phyloP scores from a whole-genome alignment of 2,797 vertebrate species.

The Lepilemur ruficaudatus region DNA sequence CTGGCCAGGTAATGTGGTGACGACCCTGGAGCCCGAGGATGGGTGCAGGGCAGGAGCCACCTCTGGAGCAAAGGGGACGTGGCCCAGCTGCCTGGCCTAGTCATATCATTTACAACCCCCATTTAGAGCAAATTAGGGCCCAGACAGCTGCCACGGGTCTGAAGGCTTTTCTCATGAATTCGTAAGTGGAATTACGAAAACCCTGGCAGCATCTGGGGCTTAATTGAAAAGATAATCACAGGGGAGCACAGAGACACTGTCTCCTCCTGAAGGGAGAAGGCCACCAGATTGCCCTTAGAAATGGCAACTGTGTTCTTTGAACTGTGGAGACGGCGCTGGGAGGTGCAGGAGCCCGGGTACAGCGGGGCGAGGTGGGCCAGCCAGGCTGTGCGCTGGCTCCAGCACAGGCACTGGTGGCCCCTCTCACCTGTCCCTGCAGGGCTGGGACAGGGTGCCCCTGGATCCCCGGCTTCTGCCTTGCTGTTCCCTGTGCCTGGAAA shows the following conservation, averaged over 20 bases:
- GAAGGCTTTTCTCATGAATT: neutral
- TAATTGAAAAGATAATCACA: slow-evolving; percentile 14
- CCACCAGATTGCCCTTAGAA: neutral
- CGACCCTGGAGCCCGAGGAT: neutral
- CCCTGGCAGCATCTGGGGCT: neutral
- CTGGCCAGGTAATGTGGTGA: accelerated
- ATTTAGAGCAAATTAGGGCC: neutral
- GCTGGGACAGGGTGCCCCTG: neutral
- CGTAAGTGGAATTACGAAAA: neutral
- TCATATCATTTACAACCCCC: neutral
- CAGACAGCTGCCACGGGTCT: neutral
- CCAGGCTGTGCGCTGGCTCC: neutral
- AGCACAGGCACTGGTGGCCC: accelerated
- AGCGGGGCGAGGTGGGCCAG: accelerated
- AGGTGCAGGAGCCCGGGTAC: accelerated
- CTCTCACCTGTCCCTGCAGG: accelerated
- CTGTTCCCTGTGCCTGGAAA: neutral
- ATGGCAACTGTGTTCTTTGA: neutral
- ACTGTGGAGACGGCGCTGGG: neutral
- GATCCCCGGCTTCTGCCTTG: neutral
- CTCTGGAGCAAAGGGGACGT: accelerated
- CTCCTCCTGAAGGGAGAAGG: neutral
- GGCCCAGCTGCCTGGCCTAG: neutral
- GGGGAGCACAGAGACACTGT: neutral
- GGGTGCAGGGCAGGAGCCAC: accelerated